These are phyloP conservation scores for Neomicropteryx cornuta DNA, from an alignment of 1,140 invertebrate genomes.

Conservation along the genomic window DNA sequence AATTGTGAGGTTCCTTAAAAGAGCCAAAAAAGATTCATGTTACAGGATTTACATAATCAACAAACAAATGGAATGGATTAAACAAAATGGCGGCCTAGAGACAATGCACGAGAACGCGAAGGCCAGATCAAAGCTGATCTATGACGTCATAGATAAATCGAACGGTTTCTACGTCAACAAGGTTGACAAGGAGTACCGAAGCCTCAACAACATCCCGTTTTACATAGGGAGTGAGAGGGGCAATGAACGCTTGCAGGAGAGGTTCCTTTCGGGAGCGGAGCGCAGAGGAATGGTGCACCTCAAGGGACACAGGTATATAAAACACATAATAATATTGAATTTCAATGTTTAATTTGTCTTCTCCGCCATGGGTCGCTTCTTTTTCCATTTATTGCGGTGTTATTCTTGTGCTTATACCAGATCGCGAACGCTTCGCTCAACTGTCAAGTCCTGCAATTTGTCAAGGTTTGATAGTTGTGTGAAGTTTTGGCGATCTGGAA, in stretches of 20 bases:
- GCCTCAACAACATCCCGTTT: conserved; percentile 82
- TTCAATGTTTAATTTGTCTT: too few relatives aligned
- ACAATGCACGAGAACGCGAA: conserved; percentile 58
- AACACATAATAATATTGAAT: too few relatives aligned
- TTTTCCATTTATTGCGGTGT: conserved; percentile 1
- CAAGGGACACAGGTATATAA: conserved; percentile 86
- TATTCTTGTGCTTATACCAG: not conserved
- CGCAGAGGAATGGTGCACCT: conserved; percentile 66
- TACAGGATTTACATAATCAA: conserved; percentile 80
- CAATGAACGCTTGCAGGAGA: conserved; percentile 64
- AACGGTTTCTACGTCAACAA: conserved; percentile 73
- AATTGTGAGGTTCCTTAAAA: too few relatives aligned
- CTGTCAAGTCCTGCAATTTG: too few relatives aligned
- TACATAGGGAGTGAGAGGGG: conserved; percentile 55
- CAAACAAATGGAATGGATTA: conserved; percentile 79
- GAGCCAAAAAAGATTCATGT: too few relatives aligned
- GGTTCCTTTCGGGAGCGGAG: conserved; percentile 66
- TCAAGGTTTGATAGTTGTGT: conserved; percentile 5
- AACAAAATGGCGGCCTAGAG: conserved; percentile 62
- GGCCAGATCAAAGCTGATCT: conserved; percentile 64
- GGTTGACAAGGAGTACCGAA: conserved; percentile 44
- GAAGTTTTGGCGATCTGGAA: too few relatives aligned
- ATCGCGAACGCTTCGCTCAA: too few relatives aligned
- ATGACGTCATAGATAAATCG: conserved; percentile 68
- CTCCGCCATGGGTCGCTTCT: too few relatives aligned